These are phyloP conservation scores for Tigriopus japonicus DNA, from an alignment of 1,140 invertebrate genomes.

Conservation along the genomic window DNA sequence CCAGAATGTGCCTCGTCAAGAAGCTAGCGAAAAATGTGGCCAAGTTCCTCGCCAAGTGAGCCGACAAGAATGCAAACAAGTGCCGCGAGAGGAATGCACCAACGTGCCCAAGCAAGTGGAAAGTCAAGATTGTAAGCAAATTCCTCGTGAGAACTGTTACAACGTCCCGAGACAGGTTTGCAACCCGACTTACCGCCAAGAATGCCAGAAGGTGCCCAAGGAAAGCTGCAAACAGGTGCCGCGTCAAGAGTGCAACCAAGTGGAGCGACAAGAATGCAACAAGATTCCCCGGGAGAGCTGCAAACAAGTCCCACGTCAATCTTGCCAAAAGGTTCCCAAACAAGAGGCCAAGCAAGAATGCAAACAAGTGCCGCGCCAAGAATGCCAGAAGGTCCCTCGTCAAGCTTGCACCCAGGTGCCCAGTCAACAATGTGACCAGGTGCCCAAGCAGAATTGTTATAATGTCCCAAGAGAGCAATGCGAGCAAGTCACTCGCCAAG, in stretches of 20 bases:
- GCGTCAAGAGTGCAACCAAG: slow-evolving; percentile 8
- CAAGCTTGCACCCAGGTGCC: slow-evolving; percentile 1
- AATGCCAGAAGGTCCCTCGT: slow-evolving; percentile 7
- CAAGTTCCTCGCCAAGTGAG: slow-evolving; percentile 5
- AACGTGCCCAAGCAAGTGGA: neutral
- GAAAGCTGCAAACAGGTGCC: slow-evolving; percentile 7
- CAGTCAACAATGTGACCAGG: neutral
- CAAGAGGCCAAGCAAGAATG: slow-evolving; percentile 7
- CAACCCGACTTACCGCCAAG: neutral
- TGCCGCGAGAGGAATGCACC: slow-evolving; percentile 8
- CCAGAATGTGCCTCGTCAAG: neutral
- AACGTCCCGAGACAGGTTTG: slow-evolving; percentile 6
- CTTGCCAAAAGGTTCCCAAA: neutral
- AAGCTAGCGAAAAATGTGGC: neutral
- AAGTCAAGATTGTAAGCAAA: neutral
- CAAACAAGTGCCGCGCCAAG: slow-evolving; percentile 1
- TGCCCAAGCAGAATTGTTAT: neutral
- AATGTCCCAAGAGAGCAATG: slow-evolving; percentile 6
- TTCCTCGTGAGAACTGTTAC: slow-evolving; percentile 6
- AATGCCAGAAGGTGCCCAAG: slow-evolving; percentile 11
- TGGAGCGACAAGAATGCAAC: neutral
- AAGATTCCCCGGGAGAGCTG: neutral
- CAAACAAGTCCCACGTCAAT: neutral
- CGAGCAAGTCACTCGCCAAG: slow-evolving; percentile 1
- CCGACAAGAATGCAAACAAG: slow-evolving; percentile 1